These are phyloP conservation scores for Pelobates cultripes DNA, from an alignment of 2,797 vertebrate genomes.

Conservation along the genomic window DNA sequence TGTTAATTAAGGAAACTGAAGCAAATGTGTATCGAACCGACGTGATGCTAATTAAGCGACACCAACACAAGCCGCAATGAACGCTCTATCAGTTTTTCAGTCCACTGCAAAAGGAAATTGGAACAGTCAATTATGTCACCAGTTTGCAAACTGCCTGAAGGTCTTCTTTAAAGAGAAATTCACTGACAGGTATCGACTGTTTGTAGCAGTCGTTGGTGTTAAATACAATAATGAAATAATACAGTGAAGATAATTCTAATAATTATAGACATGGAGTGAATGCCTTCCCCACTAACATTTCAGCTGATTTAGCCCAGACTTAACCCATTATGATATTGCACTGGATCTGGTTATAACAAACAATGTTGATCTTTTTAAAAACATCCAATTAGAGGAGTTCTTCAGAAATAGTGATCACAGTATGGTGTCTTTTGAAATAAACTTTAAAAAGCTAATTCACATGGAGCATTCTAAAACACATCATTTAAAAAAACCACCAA, in stretches of 20 bases:
- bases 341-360: neutral
- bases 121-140: slow-evolving; percentile 6
- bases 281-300: neutral
- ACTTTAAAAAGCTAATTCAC: too few relatives aligned
- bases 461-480: too few relatives aligned
- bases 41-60: slow-evolving; percentile 11
- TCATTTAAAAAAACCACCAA: too few relatives aligned
- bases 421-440: too few relatives aligned
- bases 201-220: slow-evolving; percentile 1
- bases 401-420: too few relatives aligned
- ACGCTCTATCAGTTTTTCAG: slow-evolving; percentile 6
- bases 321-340: neutral
- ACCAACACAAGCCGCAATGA: neutral
- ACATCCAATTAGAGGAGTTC: too few relatives aligned
- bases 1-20: slow-evolving; percentile 1
- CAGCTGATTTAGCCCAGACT: neutral
- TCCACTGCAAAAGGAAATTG: neutral
- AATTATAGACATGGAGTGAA: neutral
- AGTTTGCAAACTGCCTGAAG: slow-evolving; percentile 7
- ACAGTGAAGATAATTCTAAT: neutral
- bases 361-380: too few relatives aligned
- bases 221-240: slow-evolving; percentile 14
- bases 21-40: neutral
- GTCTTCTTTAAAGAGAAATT: neutral
- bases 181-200: neutral